These are phyloP conservation scores for Tupaia tana DNA, from an alignment of 2,113 vertebrate species.

Conservation along the genomic window DNA sequence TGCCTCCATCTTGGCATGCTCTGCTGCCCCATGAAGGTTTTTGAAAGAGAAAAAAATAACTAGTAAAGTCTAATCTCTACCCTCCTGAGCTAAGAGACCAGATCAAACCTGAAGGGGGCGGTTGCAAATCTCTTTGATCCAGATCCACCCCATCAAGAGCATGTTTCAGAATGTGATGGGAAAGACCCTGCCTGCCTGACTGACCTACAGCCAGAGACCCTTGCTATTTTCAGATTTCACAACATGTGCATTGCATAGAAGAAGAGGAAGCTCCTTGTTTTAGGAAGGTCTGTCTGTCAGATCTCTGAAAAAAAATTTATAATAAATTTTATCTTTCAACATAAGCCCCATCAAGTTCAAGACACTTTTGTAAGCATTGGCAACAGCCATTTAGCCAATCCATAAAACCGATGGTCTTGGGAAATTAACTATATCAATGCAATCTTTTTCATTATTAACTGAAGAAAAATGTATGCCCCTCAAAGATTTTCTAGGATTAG, in stretches of 20 bases:
- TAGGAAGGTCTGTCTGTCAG: background rate
- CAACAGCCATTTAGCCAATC: too few relatives aligned
- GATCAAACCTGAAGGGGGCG: background rate
- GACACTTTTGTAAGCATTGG: too few relatives aligned
- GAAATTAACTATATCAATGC: background rate
- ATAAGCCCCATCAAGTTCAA: too few relatives aligned
- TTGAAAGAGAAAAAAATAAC: background rate
- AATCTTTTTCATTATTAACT: background rate
- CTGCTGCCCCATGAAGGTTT: slow-evolving; percentile 19
- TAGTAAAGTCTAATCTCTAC: background rate
- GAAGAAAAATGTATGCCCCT: too few relatives aligned
- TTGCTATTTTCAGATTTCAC: background rate
- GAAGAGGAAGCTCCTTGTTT: background rate
- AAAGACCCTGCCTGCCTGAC: background rate
- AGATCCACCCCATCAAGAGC: background rate
- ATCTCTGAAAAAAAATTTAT: too few relatives aligned
- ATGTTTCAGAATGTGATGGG: background rate
- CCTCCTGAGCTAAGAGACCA: background rate
- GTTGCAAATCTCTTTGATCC: background rate
- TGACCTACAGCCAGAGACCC: background rate
- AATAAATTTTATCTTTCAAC: too few relatives aligned
- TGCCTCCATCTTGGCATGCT: background rate
- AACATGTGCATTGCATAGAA: background rate
- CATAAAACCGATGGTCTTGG: too few relatives aligned
- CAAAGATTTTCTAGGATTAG: too few relatives aligned